Evolutionary conservation across 92 coral and sea anemone species (phyloP).

Genomic region (Metridium senile): DNA sequence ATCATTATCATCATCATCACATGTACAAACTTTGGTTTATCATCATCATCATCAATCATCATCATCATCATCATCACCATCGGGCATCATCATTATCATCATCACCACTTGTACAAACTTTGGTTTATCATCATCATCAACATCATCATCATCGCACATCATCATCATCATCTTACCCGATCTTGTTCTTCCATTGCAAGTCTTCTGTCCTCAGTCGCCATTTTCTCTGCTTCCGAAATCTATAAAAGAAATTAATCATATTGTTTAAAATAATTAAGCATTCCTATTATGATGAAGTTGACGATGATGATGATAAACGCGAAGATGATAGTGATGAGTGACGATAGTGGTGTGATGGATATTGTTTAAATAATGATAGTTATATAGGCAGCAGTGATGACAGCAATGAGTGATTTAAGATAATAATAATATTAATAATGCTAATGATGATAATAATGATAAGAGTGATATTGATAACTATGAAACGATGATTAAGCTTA

Average conservation of each 20-base stretch:
- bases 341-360: too few species aligned
- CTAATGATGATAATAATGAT: too few species aligned
- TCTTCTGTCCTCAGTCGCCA: slow-evolving; percentile 73
- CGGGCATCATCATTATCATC: background rate
- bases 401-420: too few species aligned
- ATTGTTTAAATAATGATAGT: too few species aligned
- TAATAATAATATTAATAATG: too few species aligned
- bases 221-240: slow-evolving; percentile 64
- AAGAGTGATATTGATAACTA: too few species aligned
- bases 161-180: slow-evolving; percentile 53
- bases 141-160: background rate
- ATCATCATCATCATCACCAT: background rate
- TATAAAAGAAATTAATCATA: slow-evolving; percentile 20
- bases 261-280: too few species aligned
- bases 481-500: too few species aligned
- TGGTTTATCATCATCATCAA: background rate
- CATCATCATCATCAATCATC: background rate
- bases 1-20: background rate
- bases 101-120: background rate
- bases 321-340: background rate
- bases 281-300: too few species aligned
- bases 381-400: background rate
- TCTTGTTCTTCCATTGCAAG: slow-evolving; percentile 94
- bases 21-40: background rate
- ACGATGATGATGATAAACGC: too few species aligned